phyloP scores from a whole-genome alignment of 2,888 invertebrate genomes.

The Ormyrus labotus region DNA sequence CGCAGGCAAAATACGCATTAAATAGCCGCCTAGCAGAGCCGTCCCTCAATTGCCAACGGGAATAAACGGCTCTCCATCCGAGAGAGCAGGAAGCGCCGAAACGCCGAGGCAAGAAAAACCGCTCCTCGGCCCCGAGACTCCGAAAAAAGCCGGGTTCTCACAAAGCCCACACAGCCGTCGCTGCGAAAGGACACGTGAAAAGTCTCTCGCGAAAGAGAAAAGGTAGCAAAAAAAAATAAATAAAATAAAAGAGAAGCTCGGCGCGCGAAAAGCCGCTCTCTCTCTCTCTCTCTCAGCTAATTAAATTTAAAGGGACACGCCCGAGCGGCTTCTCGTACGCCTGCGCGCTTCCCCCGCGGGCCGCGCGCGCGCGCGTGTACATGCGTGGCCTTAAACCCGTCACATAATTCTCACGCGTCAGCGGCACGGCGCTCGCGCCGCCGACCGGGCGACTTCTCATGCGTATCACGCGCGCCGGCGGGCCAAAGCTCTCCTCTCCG shows the following conservation, averaged over 20 bases:
- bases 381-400: slow-evolving; percentile 49
- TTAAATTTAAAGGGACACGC: slow-evolving; percentile 52
- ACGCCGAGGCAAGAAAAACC: too few relatives aligned
- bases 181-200: background rate
- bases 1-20: too few relatives aligned
- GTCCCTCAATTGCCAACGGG: too few relatives aligned
- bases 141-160: too few relatives aligned
- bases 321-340: background rate
- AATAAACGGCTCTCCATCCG: too few relatives aligned
- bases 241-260: background rate
- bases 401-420: slow-evolving; percentile 50
- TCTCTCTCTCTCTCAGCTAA: slow-evolving; percentile 4
- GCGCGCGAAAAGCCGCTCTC: background rate
- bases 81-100: too few relatives aligned
- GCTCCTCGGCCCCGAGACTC: too few relatives aligned
- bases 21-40: too few relatives aligned
- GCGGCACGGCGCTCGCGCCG: slow-evolving; percentile 1
- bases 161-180: too few relatives aligned
- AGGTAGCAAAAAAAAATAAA: background rate
- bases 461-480: slow-evolving; percentile 49
- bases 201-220: background rate
- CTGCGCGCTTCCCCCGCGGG: background rate
- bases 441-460: slow-evolving; percentile 42
- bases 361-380: background rate
- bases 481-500: slow-evolving; percentile 35